Evolutionary conservation across 1,140 invertebrate genomes (phyloP), one percentile per base, ranked within the genome.

Genomic region (Hylaeus anthracinus): DNA sequence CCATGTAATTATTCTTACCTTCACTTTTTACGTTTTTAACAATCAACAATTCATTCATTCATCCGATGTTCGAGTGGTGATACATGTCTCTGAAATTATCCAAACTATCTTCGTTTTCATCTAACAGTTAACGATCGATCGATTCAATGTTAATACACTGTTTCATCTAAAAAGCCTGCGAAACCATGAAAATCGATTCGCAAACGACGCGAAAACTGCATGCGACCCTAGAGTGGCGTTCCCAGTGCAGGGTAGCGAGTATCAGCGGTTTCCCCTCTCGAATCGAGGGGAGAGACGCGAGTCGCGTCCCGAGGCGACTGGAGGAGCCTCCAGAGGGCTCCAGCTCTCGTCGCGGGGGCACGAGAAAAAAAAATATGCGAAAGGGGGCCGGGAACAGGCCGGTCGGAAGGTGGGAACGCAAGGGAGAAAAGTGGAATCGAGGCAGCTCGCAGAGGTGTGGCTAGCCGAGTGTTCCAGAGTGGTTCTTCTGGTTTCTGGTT

Each of bases 401-500:
- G 56, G 60, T 4, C 43, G 79, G 81, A 80, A 71, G 77, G 80
- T 76, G 58, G 81, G 61, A 82, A 69, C 72, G 65, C 61, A 63
- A 84, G 83, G 71, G 82, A 89, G 83, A 87, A 48, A 72, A 71
- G 83, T 84, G 67, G 85, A 85, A 84, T 82, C 73, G 70, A 45
- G 69, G 80, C 82, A 81, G 86, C 74, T 84, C 86, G 87, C 88
- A 92, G 92, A 93, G 92, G 92, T 93, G 92, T 93, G 92, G 92
- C 92, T 91, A 93, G 84, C 91, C 90, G 88, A 91, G 86, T 84
- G 88, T 86, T 88, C 85, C 77, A 90, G 90, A 93, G 88, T 87
- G 87, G 89, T 89, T 91, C 89, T 91, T 90, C 91, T 91, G 89
- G 88, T 86, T 90, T 90, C 92, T 93, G 93, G 92, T 93, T 93